phyloP scores from a whole-genome alignment of 2,113 vertebrate species.

The Furnarius figulus region DNA sequence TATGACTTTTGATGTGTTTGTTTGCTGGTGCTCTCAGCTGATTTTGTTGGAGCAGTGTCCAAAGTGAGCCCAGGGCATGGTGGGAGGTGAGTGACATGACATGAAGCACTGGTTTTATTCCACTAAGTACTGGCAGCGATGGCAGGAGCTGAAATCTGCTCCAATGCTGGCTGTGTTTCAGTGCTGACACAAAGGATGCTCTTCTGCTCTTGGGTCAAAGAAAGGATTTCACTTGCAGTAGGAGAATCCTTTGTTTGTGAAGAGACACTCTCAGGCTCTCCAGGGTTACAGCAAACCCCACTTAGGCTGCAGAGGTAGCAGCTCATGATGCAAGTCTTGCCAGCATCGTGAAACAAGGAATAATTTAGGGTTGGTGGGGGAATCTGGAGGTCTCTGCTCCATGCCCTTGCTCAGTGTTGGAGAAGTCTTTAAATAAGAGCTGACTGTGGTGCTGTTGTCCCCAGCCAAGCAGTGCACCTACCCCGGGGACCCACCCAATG shows the following conservation, averaged over 20 bases:
- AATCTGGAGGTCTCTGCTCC: background rate
- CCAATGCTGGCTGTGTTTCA: background rate
- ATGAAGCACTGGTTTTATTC: fast-evolving
- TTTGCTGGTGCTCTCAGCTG: background rate
- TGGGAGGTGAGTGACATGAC: background rate
- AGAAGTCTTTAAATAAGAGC: background rate
- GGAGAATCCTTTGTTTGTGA: background rate
- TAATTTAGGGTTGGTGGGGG: background rate
- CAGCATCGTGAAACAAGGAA: fast-evolving
- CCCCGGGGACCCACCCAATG: background rate
- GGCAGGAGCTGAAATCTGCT: background rate
- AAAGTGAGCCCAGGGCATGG: fast-evolving
- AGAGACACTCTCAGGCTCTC: background rate
- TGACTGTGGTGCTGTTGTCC: background rate
- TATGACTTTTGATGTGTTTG: background rate
- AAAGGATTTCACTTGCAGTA: background rate
- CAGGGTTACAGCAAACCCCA: fast-evolving
- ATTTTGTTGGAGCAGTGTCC: background rate
- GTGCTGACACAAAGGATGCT: background rate
- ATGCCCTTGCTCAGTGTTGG: background rate
- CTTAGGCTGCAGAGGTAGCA: background rate
- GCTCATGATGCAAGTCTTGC: fast-evolving
- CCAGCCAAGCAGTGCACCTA: background rate
- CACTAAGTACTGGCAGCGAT: fast-evolving
- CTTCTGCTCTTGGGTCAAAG: background rate